These are phyloP conservation scores for Semnopithecus entellus DNA, from an alignment of 2,113 vertebrate species.

Conservation along the genomic window DNA sequence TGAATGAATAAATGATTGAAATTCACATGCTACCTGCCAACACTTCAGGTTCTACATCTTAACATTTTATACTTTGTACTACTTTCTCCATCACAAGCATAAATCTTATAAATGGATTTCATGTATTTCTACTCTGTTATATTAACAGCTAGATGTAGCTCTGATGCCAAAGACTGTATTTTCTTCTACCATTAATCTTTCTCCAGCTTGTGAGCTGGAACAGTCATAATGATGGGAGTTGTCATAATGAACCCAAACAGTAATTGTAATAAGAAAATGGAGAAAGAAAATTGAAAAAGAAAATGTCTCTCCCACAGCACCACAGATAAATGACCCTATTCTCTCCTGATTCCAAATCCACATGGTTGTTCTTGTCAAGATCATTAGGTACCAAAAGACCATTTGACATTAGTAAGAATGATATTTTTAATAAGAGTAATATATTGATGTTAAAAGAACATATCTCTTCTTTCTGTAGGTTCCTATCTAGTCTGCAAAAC, in stretches of 20 bases:
- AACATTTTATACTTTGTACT: constrained; percentile 63
- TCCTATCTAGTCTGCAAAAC: constrained; percentile 3
- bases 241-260: constrained; percentile 79
- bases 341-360: constrained; percentile 65
- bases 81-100: constrained; percentile 57
- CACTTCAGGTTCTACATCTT: constrained; percentile 45
- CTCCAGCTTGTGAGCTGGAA: constrained; percentile 69
- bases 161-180: constrained; percentile 64
- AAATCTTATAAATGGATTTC: constrained; percentile 75
- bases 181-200: constrained; percentile 76
- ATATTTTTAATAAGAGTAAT: constrained; percentile 67
- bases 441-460: background rate
- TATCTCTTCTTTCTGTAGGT: constrained; percentile 43
- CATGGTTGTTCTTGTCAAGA: constrained; percentile 64
- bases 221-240: constrained; percentile 74
- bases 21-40: constrained; percentile 24
- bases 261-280: constrained; percentile 78
- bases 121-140: constrained; percentile 59
- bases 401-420: constrained; percentile 65
- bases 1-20: constrained; percentile 43
- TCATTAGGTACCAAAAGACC: constrained; percentile 76
- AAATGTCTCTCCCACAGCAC: constrained; percentile 67
- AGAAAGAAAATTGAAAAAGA: constrained; percentile 77
- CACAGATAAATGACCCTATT: constrained; percentile 74
- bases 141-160: constrained; percentile 65